Conservation (phyloP, 1,140 invertebrate species). For the Solen grandis region DNA sequence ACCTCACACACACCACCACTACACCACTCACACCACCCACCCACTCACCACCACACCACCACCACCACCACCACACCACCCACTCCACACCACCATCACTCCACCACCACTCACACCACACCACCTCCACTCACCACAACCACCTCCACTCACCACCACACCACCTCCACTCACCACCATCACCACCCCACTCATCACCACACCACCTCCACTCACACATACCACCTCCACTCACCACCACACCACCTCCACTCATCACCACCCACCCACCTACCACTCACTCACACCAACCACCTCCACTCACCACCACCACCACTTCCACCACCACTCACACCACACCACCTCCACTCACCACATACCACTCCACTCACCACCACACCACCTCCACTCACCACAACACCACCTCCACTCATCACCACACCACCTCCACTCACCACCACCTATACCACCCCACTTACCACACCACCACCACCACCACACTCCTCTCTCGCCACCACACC, state of each 20-base stretch:
- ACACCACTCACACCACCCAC: slow-evolving; percentile 34
- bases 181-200: too few relatives aligned
- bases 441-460: background rate
- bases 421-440: too few relatives aligned
- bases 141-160: slow-evolving; percentile 8
- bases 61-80: slow-evolving; percentile 3
- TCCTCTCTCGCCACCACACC: slow-evolving; percentile 1
- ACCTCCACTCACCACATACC: background rate
- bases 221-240: too few relatives aligned
- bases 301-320: background rate
- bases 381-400: too few relatives aligned
- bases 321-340: slow-evolving; percentile 10
- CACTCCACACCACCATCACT: background rate
- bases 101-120: slow-evolving; percentile 29
- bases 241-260: too few relatives aligned
- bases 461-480: background rate
- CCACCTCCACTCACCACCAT: too few relatives aligned
- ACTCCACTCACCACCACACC: too few relatives aligned
- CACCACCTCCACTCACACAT: too few relatives aligned
- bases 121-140: slow-evolving; percentile 10
- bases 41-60: background rate
- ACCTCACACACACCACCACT: slow-evolving; percentile 53
- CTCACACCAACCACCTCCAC: background rate
- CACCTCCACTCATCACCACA: too few relatives aligned
- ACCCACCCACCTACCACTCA: background rate